Conservation (phyloP, 2,888 invertebrate species). For the Nemotelus nigrinus region DNA sequence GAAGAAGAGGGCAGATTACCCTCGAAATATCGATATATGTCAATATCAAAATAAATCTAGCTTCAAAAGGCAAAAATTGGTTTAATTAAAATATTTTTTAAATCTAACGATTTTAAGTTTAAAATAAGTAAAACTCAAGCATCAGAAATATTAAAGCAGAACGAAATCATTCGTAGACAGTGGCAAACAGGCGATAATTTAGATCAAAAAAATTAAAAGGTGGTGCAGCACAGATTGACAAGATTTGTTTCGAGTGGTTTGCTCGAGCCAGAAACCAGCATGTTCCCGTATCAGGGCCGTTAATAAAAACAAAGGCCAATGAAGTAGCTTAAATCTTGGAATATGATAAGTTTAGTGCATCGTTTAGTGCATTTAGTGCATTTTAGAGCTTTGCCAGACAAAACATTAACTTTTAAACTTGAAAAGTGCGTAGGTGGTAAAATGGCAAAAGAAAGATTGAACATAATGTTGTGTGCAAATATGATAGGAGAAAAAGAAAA, state of each 20-base stretch:
- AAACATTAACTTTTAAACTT: constrained; percentile 55
- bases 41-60: too few species aligned
- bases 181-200: too few species aligned
- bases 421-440: constrained; percentile 56
- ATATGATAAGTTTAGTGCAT: constrained; percentile 19
- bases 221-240: constrained; percentile 11
- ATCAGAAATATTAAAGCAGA: too few species aligned
- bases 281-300: constrained; percentile 1
- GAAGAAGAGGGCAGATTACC: too few species aligned
- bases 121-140: background rate
- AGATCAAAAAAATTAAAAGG: constrained; percentile 2
- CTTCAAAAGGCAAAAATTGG: too few species aligned
- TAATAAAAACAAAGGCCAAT: too few species aligned
- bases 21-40: too few species aligned
- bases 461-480: constrained; percentile 56
- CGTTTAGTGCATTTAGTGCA: constrained; percentile 50
- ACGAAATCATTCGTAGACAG: too few species aligned
- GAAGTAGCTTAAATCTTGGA: constrained; percentile 1
- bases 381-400: constrained; percentile 54
- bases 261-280: constrained; percentile 1
- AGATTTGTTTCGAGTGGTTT: too few species aligned
- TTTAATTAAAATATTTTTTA: too few species aligned
- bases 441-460: constrained; percentile 57
- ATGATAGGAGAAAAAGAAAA: constrained; percentile 56
- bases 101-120: constrained; percentile 9